Percentiles rank a stretch among this genome's conserved stretches.
These are phyloP conservation scores for Cabera pusaria DNA, from an alignment of 2,888 invertebrate species.

Conservation along the genomic window DNA sequence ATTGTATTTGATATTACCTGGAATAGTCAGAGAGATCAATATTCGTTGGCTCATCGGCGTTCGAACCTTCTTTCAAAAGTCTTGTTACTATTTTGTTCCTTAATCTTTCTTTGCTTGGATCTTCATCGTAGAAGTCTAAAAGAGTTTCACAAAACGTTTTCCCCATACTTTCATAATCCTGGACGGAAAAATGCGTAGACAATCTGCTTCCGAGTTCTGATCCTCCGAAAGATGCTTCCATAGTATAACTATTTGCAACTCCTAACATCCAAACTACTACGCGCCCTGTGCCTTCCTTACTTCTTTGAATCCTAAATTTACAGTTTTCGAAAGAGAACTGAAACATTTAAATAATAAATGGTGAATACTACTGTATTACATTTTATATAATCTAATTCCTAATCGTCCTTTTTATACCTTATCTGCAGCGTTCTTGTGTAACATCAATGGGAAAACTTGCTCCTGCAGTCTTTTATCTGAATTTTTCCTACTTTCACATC, in stretches of 20 bases:
- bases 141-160: constrained; percentile 96
- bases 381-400: too few relatives aligned
- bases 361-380: too few relatives aligned
- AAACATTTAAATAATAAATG: constrained; percentile 42
- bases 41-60: constrained; percentile 94
- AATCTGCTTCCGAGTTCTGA: constrained; percentile 91
- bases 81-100: constrained; percentile 91
- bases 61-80: constrained; percentile 91
- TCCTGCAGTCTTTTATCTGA: constrained; percentile 92
- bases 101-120: constrained; percentile 91
- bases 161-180: constrained; percentile 87
- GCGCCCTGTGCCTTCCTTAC: constrained; percentile 97
- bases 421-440: constrained; percentile 95
- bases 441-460: constrained; percentile 96
- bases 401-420: too few relatives aligned
- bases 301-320: constrained; percentile 96
- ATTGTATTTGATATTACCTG: too few relatives aligned
- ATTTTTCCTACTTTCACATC: constrained; percentile 94
- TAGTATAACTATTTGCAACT: constrained; percentile 96
- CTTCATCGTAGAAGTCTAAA: constrained; percentile 94
- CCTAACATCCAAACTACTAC: constrained; percentile 98
- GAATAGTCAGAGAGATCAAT: constrained; percentile 94
- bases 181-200: constrained; percentile 93
- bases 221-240: constrained; percentile 97
- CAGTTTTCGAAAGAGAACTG: constrained; percentile 97